Evolutionary conservation across 2,113 vertebrate genomes (phyloP), one percentile per base, ranked within the genome.

Genomic region (Cynoglossus semilaevis): DNA sequence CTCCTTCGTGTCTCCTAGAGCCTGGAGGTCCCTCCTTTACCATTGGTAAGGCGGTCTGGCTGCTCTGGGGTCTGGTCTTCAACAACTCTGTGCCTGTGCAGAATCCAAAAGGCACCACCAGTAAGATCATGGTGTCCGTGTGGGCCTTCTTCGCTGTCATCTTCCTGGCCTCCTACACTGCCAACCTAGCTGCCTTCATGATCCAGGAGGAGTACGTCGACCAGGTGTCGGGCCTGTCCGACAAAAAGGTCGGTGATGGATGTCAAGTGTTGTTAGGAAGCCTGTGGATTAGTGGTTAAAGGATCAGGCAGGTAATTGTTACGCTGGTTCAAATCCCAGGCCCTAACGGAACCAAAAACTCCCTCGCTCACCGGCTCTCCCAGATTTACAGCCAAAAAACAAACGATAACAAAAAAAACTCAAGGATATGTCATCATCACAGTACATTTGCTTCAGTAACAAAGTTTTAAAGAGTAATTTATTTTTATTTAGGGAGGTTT

Each of bases 91-190:
- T 99, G 51, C 97, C 97, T 13, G 97, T 99, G 74, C 97, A 99
- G 90, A 99, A 99, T 88, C 97, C 97, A 63, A 98, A 98, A 86
- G 97, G 97, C 57, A 99, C 97, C 78, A 99, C 97, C 58, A 98
- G 96, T 89, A 99, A 99, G 92, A 99, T 99, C 88, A 99, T 99
- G 97, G 97, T 99, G 82, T 99, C 97, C 0, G 97, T 99, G 78
- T 99, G 97, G 97, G 97, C 97, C 91, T 99, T 99, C 91, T 99
- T 99, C 38, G 97, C 97, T 86, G 97, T 99, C 91, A 99, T 99
- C 90, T 99, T 99, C 87, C 91, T 99, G 88, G 97, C 97, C 89
- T 98, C 96, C 92, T 99, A 99, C 90, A 99, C 97, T 88, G 97
- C 97, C 92, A 99, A 99, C 88, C 90, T 99, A 89, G 97, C 97